Evolutionary conservation across 2,888 invertebrate species (phyloP), one percentile per base, ranked within the genome.

Genomic region (Sisyra terminalis): DNA sequence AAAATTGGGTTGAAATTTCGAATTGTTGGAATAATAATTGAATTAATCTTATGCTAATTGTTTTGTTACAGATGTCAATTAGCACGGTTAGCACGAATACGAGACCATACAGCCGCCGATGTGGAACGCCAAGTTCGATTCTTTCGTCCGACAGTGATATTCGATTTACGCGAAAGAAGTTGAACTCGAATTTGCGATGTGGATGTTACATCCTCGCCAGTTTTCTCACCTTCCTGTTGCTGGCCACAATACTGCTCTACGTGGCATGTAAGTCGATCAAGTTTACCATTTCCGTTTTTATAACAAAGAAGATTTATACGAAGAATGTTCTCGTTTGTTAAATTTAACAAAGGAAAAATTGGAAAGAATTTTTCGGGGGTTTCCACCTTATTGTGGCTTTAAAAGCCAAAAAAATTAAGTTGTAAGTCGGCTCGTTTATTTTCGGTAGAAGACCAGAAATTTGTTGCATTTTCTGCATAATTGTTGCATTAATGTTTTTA

Each of bases 91-190:
- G 53, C 44, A 67, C 67, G 29, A 60, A 67, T 47, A 65, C 64
- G 45, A 67, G 67, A 52, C 63, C 64, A 4, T 14, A 30, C 8
- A 34, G 34, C 17, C 30, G 41, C 9, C 42, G 42, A 13, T 34
- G 34, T 15, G 63, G 64, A 30, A 70, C 71, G 1, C 78, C 86
- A 31, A 84, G 84, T 60, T 86, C 86, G 29, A 84, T 86, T 45
- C 64, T 85, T 53, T 85, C 87, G 1, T 83, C 85, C 50, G 85
- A 86, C 68, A 88, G 87, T 53, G 87, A 89, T 63, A 88, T 89
- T 58, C 72, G 87, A 50, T 89, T 89, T 63, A 88, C 88, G 11
- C 71, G 85, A 42, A 75, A 82, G 54, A 88, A 87, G 64, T 69
- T 87, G 50, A 82, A 84, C 49, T 78, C 85, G 43, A 83, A 86